Conservation (phyloP, 2,888 invertebrate species). For the Spodoptera picta region DNA sequence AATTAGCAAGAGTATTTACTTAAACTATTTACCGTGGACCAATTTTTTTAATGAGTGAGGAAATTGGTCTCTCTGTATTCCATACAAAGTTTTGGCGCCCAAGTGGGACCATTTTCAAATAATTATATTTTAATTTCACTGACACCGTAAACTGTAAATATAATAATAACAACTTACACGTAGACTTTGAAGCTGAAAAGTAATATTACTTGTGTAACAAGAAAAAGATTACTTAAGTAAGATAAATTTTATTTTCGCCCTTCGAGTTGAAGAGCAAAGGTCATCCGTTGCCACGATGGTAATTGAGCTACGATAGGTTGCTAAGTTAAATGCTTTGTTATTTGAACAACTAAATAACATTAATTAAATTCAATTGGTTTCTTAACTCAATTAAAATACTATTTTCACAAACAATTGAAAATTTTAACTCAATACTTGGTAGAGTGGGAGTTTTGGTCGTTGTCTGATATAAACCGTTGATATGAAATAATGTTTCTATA, state of each 20-base stretch:
- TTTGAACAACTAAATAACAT: conserved; percentile 50
- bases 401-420: conserved; percentile 40
- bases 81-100: conserved; percentile 40
- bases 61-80: conserved; percentile 18
- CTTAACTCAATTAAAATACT: conserved; percentile 39
- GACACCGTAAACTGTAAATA: conserved; percentile 6
- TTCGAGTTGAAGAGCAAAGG: conserved; percentile 43
- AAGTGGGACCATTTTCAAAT: conserved; percentile 27
- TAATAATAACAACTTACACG: conserved; percentile 10
- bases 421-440: conserved; percentile 5
- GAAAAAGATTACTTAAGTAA: conserved; percentile 43
- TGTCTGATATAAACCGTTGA: too few relatives aligned
- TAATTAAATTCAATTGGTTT: conserved; percentile 53
- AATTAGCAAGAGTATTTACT: conserved; percentile 46
- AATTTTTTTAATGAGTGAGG: conserved; percentile 24
- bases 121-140: conserved; percentile 6
- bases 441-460: not conserved
- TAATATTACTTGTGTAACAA: conserved; percentile 45
- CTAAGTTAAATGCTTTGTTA: conserved; percentile 49
- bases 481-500: too few relatives aligned
- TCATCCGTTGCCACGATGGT: conserved; percentile 45
- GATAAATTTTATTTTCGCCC: conserved; percentile 40
- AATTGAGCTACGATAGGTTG: conserved; percentile 35
- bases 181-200: conserved; percentile 30
- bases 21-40: conserved; percentile 34